phyloP scores from a whole-genome alignment of 2,888 invertebrate species.

The Drosophila greeni region DNA sequence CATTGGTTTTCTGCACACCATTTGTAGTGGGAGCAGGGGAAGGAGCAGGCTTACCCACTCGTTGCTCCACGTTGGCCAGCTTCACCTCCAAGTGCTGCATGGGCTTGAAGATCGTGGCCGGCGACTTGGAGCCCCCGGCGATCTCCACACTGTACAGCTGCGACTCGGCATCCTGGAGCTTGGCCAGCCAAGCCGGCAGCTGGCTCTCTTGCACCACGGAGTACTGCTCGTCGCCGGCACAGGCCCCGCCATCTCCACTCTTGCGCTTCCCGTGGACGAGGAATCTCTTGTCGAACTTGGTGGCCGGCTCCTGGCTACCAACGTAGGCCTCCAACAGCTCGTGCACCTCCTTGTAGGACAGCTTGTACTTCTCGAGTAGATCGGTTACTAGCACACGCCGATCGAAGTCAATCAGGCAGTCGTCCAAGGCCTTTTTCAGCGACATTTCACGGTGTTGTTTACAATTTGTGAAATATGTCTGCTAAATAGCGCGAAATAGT shows the following conservation, averaged over 20 bases:
- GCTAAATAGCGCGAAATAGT: not conserved
- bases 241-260: conserved; percentile 13
- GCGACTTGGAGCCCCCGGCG: conserved; percentile 72
- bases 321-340: conserved; percentile 61
- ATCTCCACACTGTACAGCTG: conserved; percentile 74
- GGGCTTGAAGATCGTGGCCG: conserved; percentile 71
- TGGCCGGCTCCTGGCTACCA: conserved; percentile 59
- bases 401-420: conserved; percentile 75
- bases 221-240: conserved; percentile 52
- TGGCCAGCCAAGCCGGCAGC: conserved; percentile 61
- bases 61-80: conserved; percentile 51
- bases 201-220: conserved; percentile 71
- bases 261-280: conserved; percentile 38
- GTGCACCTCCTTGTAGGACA: conserved; percentile 68
- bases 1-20: conserved; percentile 30
- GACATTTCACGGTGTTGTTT: conserved; percentile 35
- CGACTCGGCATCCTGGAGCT: conserved; percentile 64
- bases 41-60: not conserved
- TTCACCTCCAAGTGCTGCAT: conserved; percentile 61
- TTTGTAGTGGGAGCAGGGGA: conserved; percentile 23
- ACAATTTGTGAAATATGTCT: not conserved
- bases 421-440: conserved; percentile 66
- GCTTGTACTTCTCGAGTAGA: conserved; percentile 73
- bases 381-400: conserved; percentile 73
- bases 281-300: conserved; percentile 70